Evolutionary conservation across 2,113 vertebrate genomes (phyloP).

Genomic region (Lagopus leucura): DNA sequence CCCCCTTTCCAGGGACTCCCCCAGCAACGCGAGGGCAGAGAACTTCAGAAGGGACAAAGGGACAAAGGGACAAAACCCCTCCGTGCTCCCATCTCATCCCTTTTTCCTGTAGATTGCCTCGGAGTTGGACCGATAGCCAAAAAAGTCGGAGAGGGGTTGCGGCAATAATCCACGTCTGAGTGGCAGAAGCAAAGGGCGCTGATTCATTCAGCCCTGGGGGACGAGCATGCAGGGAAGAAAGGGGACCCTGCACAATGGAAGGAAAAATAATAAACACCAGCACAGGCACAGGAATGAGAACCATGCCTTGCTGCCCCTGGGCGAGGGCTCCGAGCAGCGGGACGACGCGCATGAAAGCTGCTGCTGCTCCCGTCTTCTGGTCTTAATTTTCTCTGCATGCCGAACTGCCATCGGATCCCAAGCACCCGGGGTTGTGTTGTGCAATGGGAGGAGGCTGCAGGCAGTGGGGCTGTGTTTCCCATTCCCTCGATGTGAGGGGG

Average conservation of each 20-base stretch:
- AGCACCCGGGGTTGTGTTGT: fast-evolving
- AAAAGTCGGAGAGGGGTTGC: neutral
- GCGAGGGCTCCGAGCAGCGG: constrained; percentile 23
- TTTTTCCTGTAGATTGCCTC: neutral
- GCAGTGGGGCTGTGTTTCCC: neutral
- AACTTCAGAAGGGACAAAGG: neutral
- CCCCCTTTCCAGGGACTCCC: neutral
- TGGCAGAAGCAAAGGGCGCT: neutral
- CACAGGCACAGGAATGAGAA: constrained; percentile 51
- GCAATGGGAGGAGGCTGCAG: neutral
- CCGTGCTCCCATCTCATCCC: neutral
- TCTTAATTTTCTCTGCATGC: constrained; percentile 38
- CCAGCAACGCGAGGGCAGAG: fast-evolving
- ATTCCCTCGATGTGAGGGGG: neutral
- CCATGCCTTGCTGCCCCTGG: neutral
- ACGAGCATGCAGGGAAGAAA: constrained; percentile 31
- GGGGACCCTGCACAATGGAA: constrained; percentile 57
- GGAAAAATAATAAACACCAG: constrained; percentile 51
- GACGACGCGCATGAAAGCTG: constrained; percentile 1
- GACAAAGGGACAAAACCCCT: neutral
- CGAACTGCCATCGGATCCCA: neutral
- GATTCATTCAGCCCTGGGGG: neutral
- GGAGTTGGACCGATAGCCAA: neutral
- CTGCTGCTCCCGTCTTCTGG: constrained; percentile 36
- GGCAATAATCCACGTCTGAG: neutral